Base-by-base conservation (phyloP, 2,113 vertebrate species). In the human (Homo sapiens) region DNA sequence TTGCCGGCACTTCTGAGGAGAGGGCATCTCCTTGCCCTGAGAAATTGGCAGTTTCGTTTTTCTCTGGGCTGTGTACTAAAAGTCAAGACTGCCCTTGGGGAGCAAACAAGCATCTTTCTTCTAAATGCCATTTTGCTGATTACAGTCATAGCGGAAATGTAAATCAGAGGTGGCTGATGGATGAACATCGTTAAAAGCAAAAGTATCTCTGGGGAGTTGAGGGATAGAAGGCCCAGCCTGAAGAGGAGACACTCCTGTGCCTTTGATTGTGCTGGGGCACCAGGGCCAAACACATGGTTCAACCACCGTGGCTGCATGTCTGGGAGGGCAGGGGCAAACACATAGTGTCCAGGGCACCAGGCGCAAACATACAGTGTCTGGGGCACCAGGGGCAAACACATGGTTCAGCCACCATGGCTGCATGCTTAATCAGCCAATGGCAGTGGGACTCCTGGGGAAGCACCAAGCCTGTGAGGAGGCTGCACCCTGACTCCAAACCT, bases 51-150 rank as follows among this genome's bases (percentile, higher is more conserved):
- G 70, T 17, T 93, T 84, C 35, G 40, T 83, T 93, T 94, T 79
- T 76, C 94, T 93, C 81, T 17, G 16, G 85, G 81, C 38, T 17
- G 5, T 68, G 48, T 80, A 84, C 68, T 86, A 40, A 94, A 96
- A 96, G 87, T 96, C 93, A 96, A 45, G 83, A 25, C 84, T 68
- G 64, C 80, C 92, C 93, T 87, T 81, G 83, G 89, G 95, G 94
- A 82, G 20, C 82, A 94, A 84, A 80, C 50, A 79, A 83, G 68
- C 66, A 55, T 91, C 94, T 73, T 92, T 90, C 86, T 92, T 96
- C 93, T 93, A 90, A 96, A 97, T 73, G 88, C 64, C 80, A 43
- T 59, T 94, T 89, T 94, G 88, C 90, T 89, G 94, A 92, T 94
- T 96, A 72, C 85, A 85, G 81, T 93, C 82, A 89, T 43, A 48